Conservation (phyloP, 2,888 invertebrate genomes). For the Lithosia quadra region DNA sequence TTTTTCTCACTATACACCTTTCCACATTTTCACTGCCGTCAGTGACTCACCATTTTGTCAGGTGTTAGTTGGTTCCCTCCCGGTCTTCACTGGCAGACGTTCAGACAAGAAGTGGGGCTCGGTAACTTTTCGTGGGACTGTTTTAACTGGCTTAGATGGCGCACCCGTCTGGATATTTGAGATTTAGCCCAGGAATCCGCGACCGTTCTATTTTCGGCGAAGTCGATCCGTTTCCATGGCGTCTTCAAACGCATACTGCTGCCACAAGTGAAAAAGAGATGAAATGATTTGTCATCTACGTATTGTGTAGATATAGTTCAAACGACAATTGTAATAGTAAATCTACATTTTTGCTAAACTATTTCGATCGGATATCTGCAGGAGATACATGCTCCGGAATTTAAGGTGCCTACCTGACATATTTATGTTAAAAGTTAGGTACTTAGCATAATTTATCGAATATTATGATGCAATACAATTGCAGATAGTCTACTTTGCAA, state of each 20-base stretch:
- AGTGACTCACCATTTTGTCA: conserved; percentile 90
- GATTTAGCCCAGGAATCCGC: conserved; percentile 88
- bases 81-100: conserved; percentile 91
- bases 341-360: conserved; percentile 85
- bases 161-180: conserved; percentile 89
- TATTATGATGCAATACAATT: background rate
- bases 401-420: conserved; percentile 66
- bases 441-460: background rate
- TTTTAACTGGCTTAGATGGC: conserved; percentile 93
- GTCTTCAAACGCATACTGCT: conserved; percentile 61
- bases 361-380: conserved; percentile 81
- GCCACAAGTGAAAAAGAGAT: conserved; percentile 70
- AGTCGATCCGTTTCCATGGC: conserved; percentile 72
- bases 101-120: conserved; percentile 93
- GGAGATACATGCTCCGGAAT: conserved; percentile 61
- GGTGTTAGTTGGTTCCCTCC: conserved; percentile 88
- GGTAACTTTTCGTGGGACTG: conserved; percentile 89
- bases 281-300: conserved; percentile 62
- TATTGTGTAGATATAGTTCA: conserved; percentile 57
- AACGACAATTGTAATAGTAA: conserved; percentile 78
- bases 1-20: conserved; percentile 79
- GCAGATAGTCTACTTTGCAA: background rate
- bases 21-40: conserved; percentile 81
- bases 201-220: conserved; percentile 85
- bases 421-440: conserved; percentile 29